phyloP scores from a whole-genome alignment of 2,888 invertebrate genomes.

The Zaprionus obscuricornis region DNA sequence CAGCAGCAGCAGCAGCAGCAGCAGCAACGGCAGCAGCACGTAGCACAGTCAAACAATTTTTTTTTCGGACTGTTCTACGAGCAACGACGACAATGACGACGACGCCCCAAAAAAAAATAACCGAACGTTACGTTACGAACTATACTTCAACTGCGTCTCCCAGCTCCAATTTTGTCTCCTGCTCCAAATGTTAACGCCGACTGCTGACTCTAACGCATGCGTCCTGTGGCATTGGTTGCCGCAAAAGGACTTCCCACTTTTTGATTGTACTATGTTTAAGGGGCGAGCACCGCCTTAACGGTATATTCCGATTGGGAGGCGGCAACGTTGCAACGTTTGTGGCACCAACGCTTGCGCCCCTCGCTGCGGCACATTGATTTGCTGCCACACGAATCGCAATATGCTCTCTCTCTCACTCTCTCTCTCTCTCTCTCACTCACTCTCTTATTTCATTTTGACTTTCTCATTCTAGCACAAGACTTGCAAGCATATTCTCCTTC shows the following conservation, averaged over 20 bases:
- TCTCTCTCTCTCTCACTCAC: conserved; percentile 10
- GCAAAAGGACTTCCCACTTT: conserved; percentile 75
- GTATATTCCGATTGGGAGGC: too few species aligned
- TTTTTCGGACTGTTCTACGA: background rate
- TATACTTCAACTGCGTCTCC: too few species aligned
- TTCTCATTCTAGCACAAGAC: too few species aligned
- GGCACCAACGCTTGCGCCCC: conserved; percentile 72
- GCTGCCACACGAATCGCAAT: conserved; percentile 6
- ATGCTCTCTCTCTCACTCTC: background rate
- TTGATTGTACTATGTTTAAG: conserved; percentile 7
- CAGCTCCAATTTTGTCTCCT: too few species aligned
- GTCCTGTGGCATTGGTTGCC: conserved; percentile 13
- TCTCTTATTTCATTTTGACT: too few species aligned
- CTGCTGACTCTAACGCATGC: too few species aligned
- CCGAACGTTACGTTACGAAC: too few species aligned
- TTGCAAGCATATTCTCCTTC: too few species aligned
- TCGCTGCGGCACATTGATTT: conserved; percentile 43
- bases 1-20: conserved; percentile 3
- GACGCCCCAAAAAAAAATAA: conserved; percentile 15
- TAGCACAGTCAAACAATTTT: too few species aligned
- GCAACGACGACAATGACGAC: conserved; percentile 3
- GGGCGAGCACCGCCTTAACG: conserved; percentile 63
- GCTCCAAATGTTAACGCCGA: too few species aligned
- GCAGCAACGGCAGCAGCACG: background rate
- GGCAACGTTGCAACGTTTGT: conserved; percentile 19